Evolutionary conservation across 2,113 vertebrate genomes (phyloP), one percentile per base, ranked within the genome.

Genomic region (Zapus hudsonius): DNA sequence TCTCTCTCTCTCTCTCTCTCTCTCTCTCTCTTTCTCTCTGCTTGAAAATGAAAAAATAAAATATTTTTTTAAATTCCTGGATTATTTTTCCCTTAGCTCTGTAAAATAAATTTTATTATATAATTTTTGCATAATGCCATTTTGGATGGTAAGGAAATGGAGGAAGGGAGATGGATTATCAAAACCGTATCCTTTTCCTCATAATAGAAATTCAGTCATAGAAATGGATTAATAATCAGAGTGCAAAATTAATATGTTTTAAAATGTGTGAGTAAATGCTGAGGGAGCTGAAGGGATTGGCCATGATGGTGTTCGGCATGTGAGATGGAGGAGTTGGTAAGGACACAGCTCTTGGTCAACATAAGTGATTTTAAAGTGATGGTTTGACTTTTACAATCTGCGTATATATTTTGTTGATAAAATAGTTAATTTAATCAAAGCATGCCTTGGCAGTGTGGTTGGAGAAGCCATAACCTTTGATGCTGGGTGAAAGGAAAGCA

Each of bases 321-420:
- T 38, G 23, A 73, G 86, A n/a, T 19, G 75, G 67, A 22, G 55
- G 31, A 47, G 27, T 47, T 57, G 67, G 17, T n/a, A 31, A n/a
- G 38, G 29, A 67, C 42, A 59, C 2, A 40, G 36, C 42, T 44
- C 67, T 79, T 84, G 81, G 74, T 93, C 38, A 73, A 70, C 8
- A 17, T 15, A 52, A 57, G 9, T 66, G 44, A 16, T 89, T 59
- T 66, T 33, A 12, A 31, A 47, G 66, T 87, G 55, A 92, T 59
- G 42, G 44, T 84, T 83, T 89, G 42, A 42, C 36, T 94, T 90
- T 74, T 33, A 84, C 87, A 83, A 38, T 16, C 66, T 81, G 22
- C 75, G 12, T n/a, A n/a, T 55, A 7, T 70, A 52, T 55, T 63
- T 47, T 42, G 23, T 75, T 90, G 55, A 59, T 84, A 87, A 95